Base-by-base conservation (phyloP, 2,888 invertebrate genomes). In the Eupithecia centaureata region DNA sequence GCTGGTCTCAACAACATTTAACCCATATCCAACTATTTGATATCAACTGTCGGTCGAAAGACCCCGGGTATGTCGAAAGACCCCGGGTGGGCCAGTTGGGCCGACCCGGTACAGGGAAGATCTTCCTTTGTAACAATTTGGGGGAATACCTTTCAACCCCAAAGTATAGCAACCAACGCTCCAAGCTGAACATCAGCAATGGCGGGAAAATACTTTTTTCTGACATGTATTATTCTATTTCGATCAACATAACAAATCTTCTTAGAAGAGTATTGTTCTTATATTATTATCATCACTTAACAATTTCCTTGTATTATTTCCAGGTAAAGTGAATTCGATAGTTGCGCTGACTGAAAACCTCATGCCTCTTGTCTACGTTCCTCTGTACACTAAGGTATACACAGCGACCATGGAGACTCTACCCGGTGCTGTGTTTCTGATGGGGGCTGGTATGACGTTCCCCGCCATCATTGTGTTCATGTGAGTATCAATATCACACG, bases 251-350 rank as follows among this genome's bases (percentile, higher is more conserved):
- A n/a, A n/a, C 38, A 30, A 10, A 5, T 35, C 10, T 35, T 10
- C n/a, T n/a, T n/a, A n/a, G n/a, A n/a, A n/a, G n/a, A n/a, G n/a
- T n/a, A n/a, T n/a, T n/a, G n/a, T n/a, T n/a, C n/a, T n/a, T n/a
- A n/a, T n/a, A n/a, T n/a, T n/a, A n/a, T n/a, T n/a, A n/a, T n/a
- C n/a, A n/a, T n/a, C n/a, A n/a, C n/a, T n/a, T n/a, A n/a, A 25
- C 12, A 51, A 25, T 8, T 5, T 52, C 5, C 27, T 57, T 54
- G 18, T 56, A 18, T 54, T 64, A 35, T 73, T 78, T 83, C 18
- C 83, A 95, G 95, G 95, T 18, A 95, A 95, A 88, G 94, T 95
- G 7, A 95, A 95, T 82, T 95, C 95, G 0, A 81, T 95, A 63
- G 94, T 95, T 74, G 95, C 95, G 0, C 93, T 95, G 1, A 94